A percentile compares a stretch with the other conserved stretches of the same genome.
These are phyloP conservation scores for Nephrotoma appendiculata DNA, from an alignment of 2,888 invertebrate genomes.

Conservation along the genomic window DNA sequence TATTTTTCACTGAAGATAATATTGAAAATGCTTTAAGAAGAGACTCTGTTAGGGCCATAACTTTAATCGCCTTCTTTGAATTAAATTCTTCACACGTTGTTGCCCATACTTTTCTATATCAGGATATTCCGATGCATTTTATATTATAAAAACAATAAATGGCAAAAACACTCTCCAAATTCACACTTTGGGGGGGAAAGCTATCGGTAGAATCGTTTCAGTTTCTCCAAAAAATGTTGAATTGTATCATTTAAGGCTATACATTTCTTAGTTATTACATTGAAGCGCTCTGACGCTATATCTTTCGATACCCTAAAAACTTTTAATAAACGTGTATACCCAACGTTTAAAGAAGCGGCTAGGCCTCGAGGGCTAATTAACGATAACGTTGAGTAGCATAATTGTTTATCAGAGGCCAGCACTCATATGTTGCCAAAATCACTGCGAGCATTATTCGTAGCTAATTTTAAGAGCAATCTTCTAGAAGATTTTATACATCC, in stretches of 20 bases:
- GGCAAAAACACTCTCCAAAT: not conserved
- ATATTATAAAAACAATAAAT: not conserved
- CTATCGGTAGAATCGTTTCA: no score
- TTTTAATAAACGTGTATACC: not conserved
- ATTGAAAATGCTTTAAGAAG: not conserved
- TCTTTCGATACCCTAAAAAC: not conserved
- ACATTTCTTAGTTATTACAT: not conserved
- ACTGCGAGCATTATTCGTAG: not conserved
- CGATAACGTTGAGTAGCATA: not conserved
- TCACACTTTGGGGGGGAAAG: no score
- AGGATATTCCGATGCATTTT: not conserved
- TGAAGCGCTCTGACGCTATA: not conserved
- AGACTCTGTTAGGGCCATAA: not conserved
- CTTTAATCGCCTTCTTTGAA: not conserved
- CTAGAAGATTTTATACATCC: not conserved
- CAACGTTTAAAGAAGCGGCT: not conserved
- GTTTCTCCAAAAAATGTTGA: not conserved
- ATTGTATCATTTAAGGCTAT: not conserved
- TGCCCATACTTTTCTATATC: not conserved
- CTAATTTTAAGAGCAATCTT: not conserved
- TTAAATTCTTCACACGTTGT: not conserved
- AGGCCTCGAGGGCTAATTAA: not conserved
- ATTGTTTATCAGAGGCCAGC: not conserved
- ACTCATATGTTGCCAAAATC: not conserved
- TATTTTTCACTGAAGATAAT: not conserved